Conservation (phyloP, 2,888 invertebrate genomes). For the Silvanus unidentatus region DNA sequence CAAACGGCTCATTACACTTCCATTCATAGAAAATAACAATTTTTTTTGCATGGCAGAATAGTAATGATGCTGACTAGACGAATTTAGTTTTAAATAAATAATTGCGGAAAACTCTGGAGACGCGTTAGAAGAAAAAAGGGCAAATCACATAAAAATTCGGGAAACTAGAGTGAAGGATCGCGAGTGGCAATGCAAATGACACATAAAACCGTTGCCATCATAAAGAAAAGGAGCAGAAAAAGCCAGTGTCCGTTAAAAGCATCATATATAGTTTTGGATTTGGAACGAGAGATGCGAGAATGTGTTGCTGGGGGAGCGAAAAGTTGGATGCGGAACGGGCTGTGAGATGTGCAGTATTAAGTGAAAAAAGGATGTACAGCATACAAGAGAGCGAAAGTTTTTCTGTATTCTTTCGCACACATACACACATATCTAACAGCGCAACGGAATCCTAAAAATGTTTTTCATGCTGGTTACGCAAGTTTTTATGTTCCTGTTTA, state of each 20-base stretch:
- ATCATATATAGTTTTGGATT: slow-evolving; percentile 7
- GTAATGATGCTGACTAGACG: too few species aligned
- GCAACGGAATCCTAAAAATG: slow-evolving; percentile 16
- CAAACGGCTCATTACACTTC: too few species aligned
- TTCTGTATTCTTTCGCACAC: slow-evolving; percentile 9
- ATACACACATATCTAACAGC: too few species aligned
- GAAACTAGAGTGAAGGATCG: slow-evolving; percentile 18
- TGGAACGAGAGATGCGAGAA: too few species aligned
- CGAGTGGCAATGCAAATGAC: slow-evolving; percentile 28
- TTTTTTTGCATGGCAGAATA: too few species aligned
- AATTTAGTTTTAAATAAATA: too few species aligned
- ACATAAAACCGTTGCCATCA: slow-evolving; percentile 21
- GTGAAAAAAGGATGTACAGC: slow-evolving; percentile 18
- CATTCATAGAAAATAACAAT: too few species aligned
- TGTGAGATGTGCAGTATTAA: too few species aligned
- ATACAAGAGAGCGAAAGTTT: slow-evolving; percentile 28
- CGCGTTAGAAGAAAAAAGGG: too few species aligned
- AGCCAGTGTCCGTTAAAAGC: slow-evolving; percentile 9
- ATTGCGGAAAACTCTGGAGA: too few species aligned
- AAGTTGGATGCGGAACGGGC: slow-evolving; percentile 16
- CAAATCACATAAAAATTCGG: too few species aligned
- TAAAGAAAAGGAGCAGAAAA: slow-evolving; percentile 12
- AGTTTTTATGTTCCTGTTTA: slow-evolving; percentile 37
- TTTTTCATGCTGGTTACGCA: slow-evolving; percentile 23
- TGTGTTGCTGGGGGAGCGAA: too few species aligned